Percentiles rank a stretch among this genome's conserved stretches.
phyloP scores from a whole-genome alignment of 2,113 vertebrate species.

The Caracal caracal region DNA sequence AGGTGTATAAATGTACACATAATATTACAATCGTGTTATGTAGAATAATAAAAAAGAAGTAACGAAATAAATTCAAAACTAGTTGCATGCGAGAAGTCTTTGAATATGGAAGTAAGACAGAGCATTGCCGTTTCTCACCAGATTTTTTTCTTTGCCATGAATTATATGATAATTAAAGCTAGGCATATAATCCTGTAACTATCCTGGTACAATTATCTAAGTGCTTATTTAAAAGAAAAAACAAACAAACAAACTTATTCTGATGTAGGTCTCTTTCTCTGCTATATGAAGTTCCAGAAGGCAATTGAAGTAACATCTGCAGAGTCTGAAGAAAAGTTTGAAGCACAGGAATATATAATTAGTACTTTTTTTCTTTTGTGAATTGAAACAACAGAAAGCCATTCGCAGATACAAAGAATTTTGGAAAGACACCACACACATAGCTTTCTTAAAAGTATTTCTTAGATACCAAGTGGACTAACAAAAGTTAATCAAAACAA shows the following conservation, averaged over 20 bases:
- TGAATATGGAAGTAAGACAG: not conserved
- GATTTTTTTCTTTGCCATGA: not conserved
- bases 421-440: not conserved
- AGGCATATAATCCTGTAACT: not conserved
- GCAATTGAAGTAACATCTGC: not conserved
- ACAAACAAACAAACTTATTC: not conserved
- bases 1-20: not conserved
- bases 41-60: not conserved
- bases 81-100: not conserved
- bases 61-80: not conserved
- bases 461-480: not conserved
- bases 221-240: not conserved
- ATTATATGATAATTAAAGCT: not conserved
- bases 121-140: not conserved
- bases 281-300: not conserved
- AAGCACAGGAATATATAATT: not conserved
- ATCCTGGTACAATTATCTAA: not conserved
- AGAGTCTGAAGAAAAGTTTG: not conserved
- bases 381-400: not conserved
- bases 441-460: not conserved
- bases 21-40: not conserved
- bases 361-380: not conserved
- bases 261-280: not conserved
- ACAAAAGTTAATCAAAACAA: not conserved
- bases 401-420: not conserved